These are phyloP conservation scores for Ctena decussata DNA, from an alignment of 2,888 invertebrate genomes.

Conservation along the genomic window DNA sequence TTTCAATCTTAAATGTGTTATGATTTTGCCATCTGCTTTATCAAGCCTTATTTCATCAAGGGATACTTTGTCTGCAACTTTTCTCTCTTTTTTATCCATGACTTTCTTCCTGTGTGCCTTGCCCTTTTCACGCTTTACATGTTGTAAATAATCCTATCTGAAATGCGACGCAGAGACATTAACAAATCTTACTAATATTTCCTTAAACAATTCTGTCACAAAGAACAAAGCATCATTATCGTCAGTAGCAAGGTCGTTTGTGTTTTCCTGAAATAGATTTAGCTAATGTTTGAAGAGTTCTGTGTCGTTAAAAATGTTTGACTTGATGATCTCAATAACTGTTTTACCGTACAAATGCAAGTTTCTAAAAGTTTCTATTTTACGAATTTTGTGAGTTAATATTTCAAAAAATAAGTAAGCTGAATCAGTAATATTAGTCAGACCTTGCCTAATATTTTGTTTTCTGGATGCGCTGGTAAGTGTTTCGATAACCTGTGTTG, in stretches of 20 bases:
- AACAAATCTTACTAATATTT: background rate
- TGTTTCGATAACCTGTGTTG: background rate
- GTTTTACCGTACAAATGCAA: background rate
- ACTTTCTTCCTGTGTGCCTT: constrained; percentile 28
- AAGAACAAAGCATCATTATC: background rate
- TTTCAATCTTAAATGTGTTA: constrained; percentile 2
- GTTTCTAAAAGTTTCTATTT: constrained; percentile 10
- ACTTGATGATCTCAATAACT: background rate
- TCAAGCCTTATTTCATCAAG: constrained; percentile 4
- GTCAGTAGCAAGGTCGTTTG: background rate
- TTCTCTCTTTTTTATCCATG: background rate
- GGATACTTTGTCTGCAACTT: background rate
- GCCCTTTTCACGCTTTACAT: constrained; percentile 15
- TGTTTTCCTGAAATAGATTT: background rate
- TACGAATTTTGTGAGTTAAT: background rate
- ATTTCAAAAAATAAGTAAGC: constrained; percentile 5
- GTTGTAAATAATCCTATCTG: constrained; percentile 8
- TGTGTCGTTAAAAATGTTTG: background rate
- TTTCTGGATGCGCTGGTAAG: background rate
- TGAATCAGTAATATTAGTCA: constrained; percentile 3
- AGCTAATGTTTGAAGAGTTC: background rate
- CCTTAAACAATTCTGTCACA: background rate
- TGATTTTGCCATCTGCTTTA: background rate
- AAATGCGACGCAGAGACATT: constrained; percentile 12
- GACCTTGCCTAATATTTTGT: constrained; percentile 7